Base-by-base conservation (phyloP, 1,140 invertebrate genomes). In the Spodoptera frugiperda region DNA sequence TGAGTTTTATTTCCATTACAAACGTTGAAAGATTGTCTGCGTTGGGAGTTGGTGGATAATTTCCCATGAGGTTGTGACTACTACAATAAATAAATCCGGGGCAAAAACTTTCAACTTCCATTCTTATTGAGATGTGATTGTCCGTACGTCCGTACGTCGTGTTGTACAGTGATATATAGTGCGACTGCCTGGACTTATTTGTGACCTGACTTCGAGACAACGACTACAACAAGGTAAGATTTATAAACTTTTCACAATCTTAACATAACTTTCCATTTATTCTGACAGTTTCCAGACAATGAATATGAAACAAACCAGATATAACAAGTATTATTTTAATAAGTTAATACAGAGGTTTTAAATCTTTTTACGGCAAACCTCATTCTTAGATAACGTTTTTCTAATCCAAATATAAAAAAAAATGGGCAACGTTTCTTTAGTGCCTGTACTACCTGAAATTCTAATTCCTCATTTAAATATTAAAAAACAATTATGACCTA, bases 41-140 rank as follows among this genome's bases (percentile, higher is more conserved):
- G 77, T 80, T 82, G 73, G 81, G 72, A 83, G 87, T 82, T 68
- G 76, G 76, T 83, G 70, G 78, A 78, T 87, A 86, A 89, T 91
- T 91, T 90, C 85, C 84, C 86, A 77, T 33, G 86, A 87, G 89
- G 89, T 93, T 91, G 90, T 91, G 89, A 89, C 79, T 84, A 81
- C 83, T 87, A 85, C 85, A 85, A 85, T 88, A 72, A 65, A 77
- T 49, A 75, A 68, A 82, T 87, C 85, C 85, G 81, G 84, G 72
- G 77, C 78, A 85, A 82, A 82, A 87, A 89, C 86, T 89, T 82
- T 73, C 77, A 80, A 65, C 77, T 67, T 75, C 76, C 59, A 78
- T 87, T 87, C 77, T 73, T 39, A 73, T 87, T 85, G 72, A 78
- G 78, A 89, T 87, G 78, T 63, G 63, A 25, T 61, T 84, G 78